phyloP scores from a whole-genome alignment of 2,797 vertebrate genomes.

The Lutjanus argentimaculatus region DNA sequence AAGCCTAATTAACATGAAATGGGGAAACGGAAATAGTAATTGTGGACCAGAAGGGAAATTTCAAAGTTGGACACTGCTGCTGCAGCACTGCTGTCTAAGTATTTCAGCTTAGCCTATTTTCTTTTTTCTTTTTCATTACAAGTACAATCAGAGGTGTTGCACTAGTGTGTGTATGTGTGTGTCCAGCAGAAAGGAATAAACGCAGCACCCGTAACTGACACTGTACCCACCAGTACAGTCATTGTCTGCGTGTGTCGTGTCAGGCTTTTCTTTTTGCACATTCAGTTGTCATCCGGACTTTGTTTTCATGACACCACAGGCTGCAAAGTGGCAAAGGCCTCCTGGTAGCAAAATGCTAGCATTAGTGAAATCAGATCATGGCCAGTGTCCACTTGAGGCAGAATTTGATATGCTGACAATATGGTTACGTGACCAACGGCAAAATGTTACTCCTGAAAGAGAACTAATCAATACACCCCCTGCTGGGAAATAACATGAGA shows the following conservation, averaged over 20 bases:
- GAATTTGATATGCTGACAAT: constrained; percentile 77
- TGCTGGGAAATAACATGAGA: constrained; percentile 47
- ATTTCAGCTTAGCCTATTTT: no score
- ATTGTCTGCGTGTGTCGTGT: constrained; percentile 9
- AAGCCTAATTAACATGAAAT: no score
- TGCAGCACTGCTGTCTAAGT: no score
- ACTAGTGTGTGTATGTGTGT: not conserved
- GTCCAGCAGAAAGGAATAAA: constrained; percentile 4
- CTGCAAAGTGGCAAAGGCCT: constrained; percentile 26
- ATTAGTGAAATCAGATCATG: constrained; percentile 77
- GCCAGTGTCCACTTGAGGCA: constrained; percentile 51
- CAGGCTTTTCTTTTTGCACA: constrained; percentile 8
- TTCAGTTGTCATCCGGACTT: constrained; percentile 40
- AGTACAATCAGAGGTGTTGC: not conserved
- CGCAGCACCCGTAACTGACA: not conserved
- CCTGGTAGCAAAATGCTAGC: constrained; percentile 46
- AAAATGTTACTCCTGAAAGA: constrained; percentile 45
- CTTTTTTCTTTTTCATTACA: not conserved
- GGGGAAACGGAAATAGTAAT: no score
- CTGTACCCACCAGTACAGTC: not conserved
- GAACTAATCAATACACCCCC: constrained; percentile 61
- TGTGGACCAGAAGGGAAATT: no score
- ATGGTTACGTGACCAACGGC: constrained; percentile 47
- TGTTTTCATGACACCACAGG: constrained; percentile 37
- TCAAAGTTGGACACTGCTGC: no score